A percentile compares a stretch with the other conserved stretches of the same genome.
These are phyloP conservation scores for Phyllotreta striolata DNA, from an alignment of 2,888 invertebrate genomes.

Conservation along the genomic window DNA sequence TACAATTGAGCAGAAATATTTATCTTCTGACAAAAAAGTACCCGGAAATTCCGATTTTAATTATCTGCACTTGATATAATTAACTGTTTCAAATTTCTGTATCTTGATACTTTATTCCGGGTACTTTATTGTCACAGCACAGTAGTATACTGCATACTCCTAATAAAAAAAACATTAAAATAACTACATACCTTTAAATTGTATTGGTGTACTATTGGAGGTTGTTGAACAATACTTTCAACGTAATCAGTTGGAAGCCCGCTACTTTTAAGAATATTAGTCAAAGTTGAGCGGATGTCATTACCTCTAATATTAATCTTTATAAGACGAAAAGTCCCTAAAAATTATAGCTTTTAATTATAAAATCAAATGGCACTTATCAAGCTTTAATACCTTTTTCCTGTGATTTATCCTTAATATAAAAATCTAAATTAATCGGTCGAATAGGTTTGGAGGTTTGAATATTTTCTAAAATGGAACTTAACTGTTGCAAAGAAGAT, in stretches of 20 bases:
- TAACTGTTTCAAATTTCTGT: too few species aligned
- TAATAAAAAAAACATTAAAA: conserved; percentile 6
- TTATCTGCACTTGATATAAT: too few species aligned
- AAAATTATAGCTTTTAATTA: conserved; percentile 47
- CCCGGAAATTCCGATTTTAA: too few species aligned
- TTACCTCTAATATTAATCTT: conserved; percentile 75
- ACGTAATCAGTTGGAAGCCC: conserved; percentile 87
- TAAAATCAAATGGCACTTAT: conserved; percentile 21
- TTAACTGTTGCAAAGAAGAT: conserved; percentile 86
- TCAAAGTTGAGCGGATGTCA: conserved; percentile 76
- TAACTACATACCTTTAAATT: conserved; percentile 22
- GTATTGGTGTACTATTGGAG: conserved; percentile 13
- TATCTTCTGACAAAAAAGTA: neutral
- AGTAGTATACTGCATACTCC: neutral
- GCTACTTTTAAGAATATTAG: conserved; percentile 80
- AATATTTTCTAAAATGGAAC: conserved; percentile 82
- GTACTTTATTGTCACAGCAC: too few species aligned
- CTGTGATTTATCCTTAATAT: conserved; percentile 70
- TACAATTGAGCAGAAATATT: conserved; percentile 31
- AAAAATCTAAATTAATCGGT: conserved; percentile 78
- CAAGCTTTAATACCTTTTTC: conserved; percentile 40
- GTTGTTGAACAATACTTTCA: conserved; percentile 70
- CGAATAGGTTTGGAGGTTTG: conserved; percentile 70
- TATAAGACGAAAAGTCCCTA: conserved; percentile 76
- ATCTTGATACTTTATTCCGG: too few species aligned